Evolutionary conservation across 2,797 vertebrate genomes (phyloP), one percentile per base, ranked within the genome.

Genomic region (Xenentodon cancila): DNA sequence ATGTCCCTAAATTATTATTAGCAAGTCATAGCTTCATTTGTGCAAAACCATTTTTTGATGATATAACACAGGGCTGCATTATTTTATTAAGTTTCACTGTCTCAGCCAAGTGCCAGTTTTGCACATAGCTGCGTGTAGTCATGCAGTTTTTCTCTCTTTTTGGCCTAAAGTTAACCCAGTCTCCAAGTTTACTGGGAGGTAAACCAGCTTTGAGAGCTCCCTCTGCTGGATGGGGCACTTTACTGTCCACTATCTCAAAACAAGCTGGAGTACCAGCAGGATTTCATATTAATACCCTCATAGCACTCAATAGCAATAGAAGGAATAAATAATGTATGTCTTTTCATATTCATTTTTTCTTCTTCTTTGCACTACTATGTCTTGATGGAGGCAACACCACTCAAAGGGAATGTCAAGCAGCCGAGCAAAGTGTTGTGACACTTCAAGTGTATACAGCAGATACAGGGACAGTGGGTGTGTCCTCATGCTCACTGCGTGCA

Each of bases 141-240:
- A 32, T 43, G 30, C 45, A 34, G 62, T 61, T 16, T 54, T 18
- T 49, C 8, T 56, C 47, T 17, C 19, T 47, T 61, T 53, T 17
- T 47, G 42, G 49, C 25, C 40, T 21, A 4, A 20, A 52, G 47
- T 57, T 45, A 34, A 78, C 57, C 27, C 30, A 56, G 20, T 59
- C 18, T 57, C 47, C 60, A 18, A 58, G 16, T 48, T 59, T 50
- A 60, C 9, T 40, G 3, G 53, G 19, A 58, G 32, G 17, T 52
- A 17, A 30, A 30, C 30, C 7, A 30, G 30, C 30, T 1, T 8
- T 8, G 20, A 77, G 53, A 73, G 61, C 71, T 71, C 80, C 82
- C 87, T 85, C 85, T 90, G 79, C 84, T 88, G 85, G 81, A 68
- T 27, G 64, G 73, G 76, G 50, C 55, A 76, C 49, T 67, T 85